A percentile compares a stretch with the other conserved stretches of the same genome.
phyloP scores from a whole-genome alignment of 2,113 vertebrate species.

The Panthera leo region DNA sequence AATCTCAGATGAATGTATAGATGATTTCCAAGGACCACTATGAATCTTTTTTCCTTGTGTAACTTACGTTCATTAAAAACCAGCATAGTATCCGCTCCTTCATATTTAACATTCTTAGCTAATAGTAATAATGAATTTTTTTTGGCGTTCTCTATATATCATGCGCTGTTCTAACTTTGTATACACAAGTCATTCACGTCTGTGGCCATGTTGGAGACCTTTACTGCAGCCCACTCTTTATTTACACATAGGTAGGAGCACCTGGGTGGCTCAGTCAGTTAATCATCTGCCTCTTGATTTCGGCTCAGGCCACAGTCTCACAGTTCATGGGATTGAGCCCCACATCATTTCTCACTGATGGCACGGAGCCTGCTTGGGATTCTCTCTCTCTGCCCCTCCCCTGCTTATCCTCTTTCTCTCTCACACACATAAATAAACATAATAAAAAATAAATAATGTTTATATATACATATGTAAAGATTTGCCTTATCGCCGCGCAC shows the following conservation, averaged over 20 bases:
- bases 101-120: background rate
- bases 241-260: too few relatives aligned
- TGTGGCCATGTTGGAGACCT: background rate
- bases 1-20: background rate
- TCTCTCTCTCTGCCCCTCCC: too few relatives aligned
- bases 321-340: too few relatives aligned
- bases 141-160: background rate
- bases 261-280: too few relatives aligned
- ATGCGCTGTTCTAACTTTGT: background rate
- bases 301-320: too few relatives aligned
- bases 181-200: background rate
- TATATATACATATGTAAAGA: background rate
- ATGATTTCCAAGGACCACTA: background rate
- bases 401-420: too few relatives aligned
- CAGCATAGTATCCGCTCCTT: background rate
- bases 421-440: too few relatives aligned
- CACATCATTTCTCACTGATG: too few relatives aligned
- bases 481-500: accelerated
- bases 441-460: too few relatives aligned
- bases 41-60: background rate
- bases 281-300: too few relatives aligned
- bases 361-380: too few relatives aligned
- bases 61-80: background rate
- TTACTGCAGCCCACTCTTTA: background rate
- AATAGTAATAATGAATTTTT: background rate